Evolutionary conservation across 2,797 vertebrate species (phyloP).

Genomic region (Hephaestus fuliginosus): DNA sequence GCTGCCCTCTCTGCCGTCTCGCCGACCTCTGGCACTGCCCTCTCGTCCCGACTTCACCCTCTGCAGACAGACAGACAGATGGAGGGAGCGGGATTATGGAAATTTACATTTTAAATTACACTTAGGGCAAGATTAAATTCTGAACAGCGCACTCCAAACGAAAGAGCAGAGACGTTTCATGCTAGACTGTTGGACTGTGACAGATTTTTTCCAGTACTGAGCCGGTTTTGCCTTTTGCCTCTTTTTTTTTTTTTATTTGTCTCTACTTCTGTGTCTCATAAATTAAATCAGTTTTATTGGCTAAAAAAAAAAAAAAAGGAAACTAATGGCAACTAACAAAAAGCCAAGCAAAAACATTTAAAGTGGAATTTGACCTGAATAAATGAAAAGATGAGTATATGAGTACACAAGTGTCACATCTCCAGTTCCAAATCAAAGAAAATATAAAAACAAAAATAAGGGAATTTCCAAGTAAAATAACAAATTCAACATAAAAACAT

Average conservation of each 20-base stretch:
- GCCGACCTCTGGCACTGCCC: slow-evolving; percentile 87
- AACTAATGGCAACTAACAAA: background rate
- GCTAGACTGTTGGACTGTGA: background rate
- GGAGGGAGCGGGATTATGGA: background rate
- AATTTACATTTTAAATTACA: background rate
- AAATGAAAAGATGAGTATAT: background rate
- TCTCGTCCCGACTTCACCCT: slow-evolving; percentile 91
- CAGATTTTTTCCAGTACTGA: background rate
- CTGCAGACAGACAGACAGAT: slow-evolving; percentile 46
- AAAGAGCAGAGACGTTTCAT: background rate
- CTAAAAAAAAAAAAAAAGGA: background rate
- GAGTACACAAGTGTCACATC: background rate
- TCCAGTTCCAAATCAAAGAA: background rate
- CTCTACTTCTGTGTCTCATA: background rate
- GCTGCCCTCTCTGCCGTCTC: slow-evolving; percentile 91
- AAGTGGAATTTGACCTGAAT: background rate
- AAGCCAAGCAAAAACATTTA: background rate
- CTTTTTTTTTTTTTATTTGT: background rate
- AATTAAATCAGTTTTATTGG: background rate
- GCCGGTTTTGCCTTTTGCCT: background rate
- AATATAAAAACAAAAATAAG: background rate
- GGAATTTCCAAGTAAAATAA: background rate
- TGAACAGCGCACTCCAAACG: background rate
- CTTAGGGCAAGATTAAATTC: background rate
- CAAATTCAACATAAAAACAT: background rate